A percentile compares a stretch with the other conserved stretches of the same genome.
These are phyloP conservation scores for Holcopasites calliopsidis DNA, from an alignment of 1,140 invertebrate genomes.

Conservation along the genomic window DNA sequence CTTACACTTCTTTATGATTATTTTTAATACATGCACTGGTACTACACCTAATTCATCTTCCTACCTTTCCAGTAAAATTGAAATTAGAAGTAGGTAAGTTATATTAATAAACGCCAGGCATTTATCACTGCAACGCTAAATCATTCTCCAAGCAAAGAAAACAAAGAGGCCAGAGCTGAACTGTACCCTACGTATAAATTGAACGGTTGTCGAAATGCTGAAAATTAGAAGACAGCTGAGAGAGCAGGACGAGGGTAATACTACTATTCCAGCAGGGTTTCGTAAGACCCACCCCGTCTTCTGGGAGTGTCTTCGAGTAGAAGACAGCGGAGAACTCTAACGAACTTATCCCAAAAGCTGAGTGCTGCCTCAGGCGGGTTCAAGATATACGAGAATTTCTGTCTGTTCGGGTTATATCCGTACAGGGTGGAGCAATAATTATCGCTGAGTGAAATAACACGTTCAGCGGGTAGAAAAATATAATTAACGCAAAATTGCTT, in stretches of 20 bases:
- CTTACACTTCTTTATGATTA: too few species aligned
- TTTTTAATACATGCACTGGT: too few species aligned
- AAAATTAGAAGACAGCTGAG: conserved; percentile 52
- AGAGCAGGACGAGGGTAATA: conserved; percentile 17
- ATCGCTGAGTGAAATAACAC: neutral
- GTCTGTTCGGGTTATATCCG: neutral
- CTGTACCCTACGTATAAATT: conserved; percentile 49
- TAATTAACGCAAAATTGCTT: too few species aligned
- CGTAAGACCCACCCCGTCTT: conserved; percentile 53
- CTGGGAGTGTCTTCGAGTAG: conserved; percentile 52
- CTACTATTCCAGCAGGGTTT: conserved; percentile 47
- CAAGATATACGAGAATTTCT: conserved; percentile 49
- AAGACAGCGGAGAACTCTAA: conserved; percentile 65
- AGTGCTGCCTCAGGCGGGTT: conserved; percentile 50
- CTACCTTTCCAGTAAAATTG: neutral
- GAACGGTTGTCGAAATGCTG: conserved; percentile 53
- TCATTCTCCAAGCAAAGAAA: neutral
- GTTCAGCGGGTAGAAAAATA: neutral
- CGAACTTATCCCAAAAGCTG: conserved; percentile 70
- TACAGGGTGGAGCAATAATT: conserved; percentile 31
- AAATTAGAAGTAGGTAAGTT: neutral
- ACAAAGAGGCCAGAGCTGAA: neutral
- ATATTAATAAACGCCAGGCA: neutral
- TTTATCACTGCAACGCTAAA: conserved; percentile 3
- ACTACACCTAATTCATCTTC: too few species aligned